Conservation (phyloP, 2,113 vertebrate genomes). For the Ailurus styani region DNA sequence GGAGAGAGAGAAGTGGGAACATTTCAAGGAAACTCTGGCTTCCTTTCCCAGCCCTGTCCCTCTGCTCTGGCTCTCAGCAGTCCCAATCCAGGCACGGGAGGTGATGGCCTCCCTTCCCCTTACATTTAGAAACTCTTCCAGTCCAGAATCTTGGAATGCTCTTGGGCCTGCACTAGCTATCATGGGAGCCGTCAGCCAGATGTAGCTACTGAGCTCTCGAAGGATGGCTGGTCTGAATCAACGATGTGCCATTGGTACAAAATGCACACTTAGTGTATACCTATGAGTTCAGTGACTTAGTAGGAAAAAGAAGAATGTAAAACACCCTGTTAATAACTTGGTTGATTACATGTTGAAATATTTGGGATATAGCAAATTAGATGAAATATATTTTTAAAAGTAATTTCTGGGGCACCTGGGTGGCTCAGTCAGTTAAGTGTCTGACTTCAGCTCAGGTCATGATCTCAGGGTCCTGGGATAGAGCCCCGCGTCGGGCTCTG, state of each 20-base stretch:
- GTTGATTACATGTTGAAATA: not conserved
- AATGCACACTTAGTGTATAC: not conserved
- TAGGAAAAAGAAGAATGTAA: not conserved
- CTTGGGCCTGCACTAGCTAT: not conserved
- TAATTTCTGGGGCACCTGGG: not conserved
- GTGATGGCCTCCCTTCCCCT: not conserved
- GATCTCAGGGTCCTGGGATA: not conserved
- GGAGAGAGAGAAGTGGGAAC: not conserved
- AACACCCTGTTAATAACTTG: not conserved
- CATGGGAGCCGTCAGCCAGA: not conserved
- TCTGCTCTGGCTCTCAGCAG: not conserved
- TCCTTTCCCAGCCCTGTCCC: not conserved
- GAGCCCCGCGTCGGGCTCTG: not conserved
- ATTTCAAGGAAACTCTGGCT: not conserved
- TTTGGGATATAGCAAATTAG: too few relatives aligned
- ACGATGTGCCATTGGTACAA: rapidly evolving
- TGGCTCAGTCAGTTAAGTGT: not conserved
- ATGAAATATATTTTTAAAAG: not conserved
- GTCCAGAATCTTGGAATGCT: not conserved
- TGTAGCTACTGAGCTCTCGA: not conserved
- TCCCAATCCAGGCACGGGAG: too few relatives aligned
- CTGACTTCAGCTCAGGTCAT: not conserved
- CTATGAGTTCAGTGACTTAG: not conserved
- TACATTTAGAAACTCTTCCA: not conserved
- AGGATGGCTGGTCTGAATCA: too few relatives aligned